Evolutionary conservation across 2,888 invertebrate genomes (phyloP).

Genomic region (Stenoptilia bipunctidactyla): DNA sequence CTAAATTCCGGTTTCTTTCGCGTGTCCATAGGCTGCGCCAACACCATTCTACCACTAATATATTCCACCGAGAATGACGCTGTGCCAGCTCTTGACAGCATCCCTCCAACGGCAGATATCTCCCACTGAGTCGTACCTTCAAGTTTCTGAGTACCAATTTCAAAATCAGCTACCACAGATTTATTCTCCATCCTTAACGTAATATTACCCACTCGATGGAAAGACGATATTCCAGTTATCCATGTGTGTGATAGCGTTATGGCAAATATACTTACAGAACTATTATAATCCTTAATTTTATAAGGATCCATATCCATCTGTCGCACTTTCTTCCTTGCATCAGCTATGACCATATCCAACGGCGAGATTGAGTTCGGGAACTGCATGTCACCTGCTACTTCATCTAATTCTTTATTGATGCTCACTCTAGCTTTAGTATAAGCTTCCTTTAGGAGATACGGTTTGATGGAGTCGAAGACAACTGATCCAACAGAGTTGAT

Average conservation of each 20-base stretch:
- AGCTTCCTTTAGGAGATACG: constrained; percentile 83
- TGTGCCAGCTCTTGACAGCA: constrained; percentile 78
- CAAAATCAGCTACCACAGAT: constrained; percentile 75
- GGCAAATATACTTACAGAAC: constrained; percentile 76
- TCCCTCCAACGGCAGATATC: constrained; percentile 75
- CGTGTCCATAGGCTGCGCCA: constrained; percentile 84
- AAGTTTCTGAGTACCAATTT: constrained; percentile 84
- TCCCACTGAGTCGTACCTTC: constrained; percentile 86
- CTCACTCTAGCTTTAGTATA: constrained; percentile 80
- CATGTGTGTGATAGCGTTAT: constrained; percentile 81
- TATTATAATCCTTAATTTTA: constrained; percentile 78
- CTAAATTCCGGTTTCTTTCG: constrained; percentile 78
- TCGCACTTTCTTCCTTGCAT: constrained; percentile 77
- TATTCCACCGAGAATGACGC: constrained; percentile 85
- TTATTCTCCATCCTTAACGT: constrained; percentile 80
- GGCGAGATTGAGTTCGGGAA: constrained; percentile 90
- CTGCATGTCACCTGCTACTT: constrained; percentile 76
- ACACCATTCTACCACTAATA: constrained; percentile 75
- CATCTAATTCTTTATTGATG: constrained; percentile 80
- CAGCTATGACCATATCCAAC: constrained; percentile 84
- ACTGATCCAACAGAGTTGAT: constrained; percentile 86
- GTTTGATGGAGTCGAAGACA: constrained; percentile 89
- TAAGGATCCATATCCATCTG: constrained; percentile 81
- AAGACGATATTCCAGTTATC: constrained; percentile 83
- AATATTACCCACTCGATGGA: constrained; percentile 86